Evolutionary conservation across 1,140 invertebrate genomes (phyloP).

Genomic region (Coptotermes formosanus): DNA sequence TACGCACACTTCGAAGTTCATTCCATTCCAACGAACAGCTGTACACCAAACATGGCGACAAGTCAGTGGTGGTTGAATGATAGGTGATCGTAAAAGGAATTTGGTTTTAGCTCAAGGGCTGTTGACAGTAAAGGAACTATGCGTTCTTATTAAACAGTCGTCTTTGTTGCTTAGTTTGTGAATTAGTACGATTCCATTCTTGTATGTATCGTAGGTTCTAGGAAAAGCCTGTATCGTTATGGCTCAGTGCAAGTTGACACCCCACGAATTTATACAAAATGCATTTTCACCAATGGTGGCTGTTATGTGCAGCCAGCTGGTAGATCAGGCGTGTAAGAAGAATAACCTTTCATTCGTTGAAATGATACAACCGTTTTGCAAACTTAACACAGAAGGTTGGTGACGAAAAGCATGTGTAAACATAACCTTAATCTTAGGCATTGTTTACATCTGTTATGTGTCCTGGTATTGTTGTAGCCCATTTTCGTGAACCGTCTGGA

Average conservation of each 20-base stretch:
- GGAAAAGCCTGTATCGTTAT: slow-evolving; percentile 44
- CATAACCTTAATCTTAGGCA: background rate
- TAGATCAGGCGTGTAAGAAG: slow-evolving; percentile 80
- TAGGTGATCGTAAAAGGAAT: slow-evolving; percentile 5
- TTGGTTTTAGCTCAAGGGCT: background rate
- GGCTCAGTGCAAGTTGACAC: slow-evolving; percentile 63
- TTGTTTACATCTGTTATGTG: slow-evolving; percentile 36
- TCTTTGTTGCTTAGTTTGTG: background rate
- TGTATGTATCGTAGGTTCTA: background rate
- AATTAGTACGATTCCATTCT: background rate
- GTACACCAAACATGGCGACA: background rate
- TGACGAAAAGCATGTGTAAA: background rate
- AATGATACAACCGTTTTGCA: slow-evolving; percentile 86
- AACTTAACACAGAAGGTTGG: slow-evolving; percentile 73
- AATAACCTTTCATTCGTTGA: slow-evolving; percentile 91
- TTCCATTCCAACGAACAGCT: background rate
- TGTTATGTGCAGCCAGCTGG: slow-evolving; percentile 75
- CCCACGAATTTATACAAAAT: slow-evolving; percentile 84
- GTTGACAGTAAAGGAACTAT: background rate
- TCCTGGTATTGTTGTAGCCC: slow-evolving; percentile 54
- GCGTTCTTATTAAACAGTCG: background rate
- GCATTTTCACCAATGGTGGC: slow-evolving; percentile 87
- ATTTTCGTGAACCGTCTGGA: slow-evolving; percentile 81
- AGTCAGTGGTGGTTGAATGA: background rate
- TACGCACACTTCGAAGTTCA: background rate